Evolutionary conservation across 2,888 invertebrate species (phyloP).

Genomic region (Rotaria sp.): DNA sequence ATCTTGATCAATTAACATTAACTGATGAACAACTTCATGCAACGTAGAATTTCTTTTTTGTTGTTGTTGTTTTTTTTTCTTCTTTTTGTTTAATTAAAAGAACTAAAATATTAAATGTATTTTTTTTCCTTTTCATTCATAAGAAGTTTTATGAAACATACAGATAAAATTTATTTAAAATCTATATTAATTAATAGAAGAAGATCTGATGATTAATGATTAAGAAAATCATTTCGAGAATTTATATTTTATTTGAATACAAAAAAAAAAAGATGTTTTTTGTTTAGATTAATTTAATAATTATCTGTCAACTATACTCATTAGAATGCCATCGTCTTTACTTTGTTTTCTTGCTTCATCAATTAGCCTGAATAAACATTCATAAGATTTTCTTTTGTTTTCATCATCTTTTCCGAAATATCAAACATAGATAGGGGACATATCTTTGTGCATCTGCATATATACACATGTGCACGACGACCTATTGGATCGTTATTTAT

Average conservation of each 20-base stretch:
- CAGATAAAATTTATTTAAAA: too few species aligned
- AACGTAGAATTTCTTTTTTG: background rate
- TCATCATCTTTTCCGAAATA: background rate
- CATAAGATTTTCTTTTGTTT: background rate
- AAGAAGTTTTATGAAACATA: too few species aligned
- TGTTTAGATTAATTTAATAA: too few species aligned
- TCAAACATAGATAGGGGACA: background rate
- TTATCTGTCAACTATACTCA: background rate
- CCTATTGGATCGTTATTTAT: background rate
- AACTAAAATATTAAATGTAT: background rate
- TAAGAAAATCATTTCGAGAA: too few species aligned
- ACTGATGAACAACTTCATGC: slow-evolving; percentile 16
- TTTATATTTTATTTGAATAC: too few species aligned
- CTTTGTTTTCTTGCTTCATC: background rate
- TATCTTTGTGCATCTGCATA: background rate
- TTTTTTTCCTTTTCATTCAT: background rate
- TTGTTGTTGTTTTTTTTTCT: background rate
- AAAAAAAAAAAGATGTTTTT: too few species aligned
- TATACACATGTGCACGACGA: background rate
- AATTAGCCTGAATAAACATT: background rate
- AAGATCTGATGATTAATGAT: too few species aligned
- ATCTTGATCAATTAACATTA: background rate
- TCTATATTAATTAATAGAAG: too few species aligned
- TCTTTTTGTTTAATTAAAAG: background rate
- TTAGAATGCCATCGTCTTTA: background rate